phyloP scores from a whole-genome alignment of 2,797 vertebrate species.

The Amniataba percoides region DNA sequence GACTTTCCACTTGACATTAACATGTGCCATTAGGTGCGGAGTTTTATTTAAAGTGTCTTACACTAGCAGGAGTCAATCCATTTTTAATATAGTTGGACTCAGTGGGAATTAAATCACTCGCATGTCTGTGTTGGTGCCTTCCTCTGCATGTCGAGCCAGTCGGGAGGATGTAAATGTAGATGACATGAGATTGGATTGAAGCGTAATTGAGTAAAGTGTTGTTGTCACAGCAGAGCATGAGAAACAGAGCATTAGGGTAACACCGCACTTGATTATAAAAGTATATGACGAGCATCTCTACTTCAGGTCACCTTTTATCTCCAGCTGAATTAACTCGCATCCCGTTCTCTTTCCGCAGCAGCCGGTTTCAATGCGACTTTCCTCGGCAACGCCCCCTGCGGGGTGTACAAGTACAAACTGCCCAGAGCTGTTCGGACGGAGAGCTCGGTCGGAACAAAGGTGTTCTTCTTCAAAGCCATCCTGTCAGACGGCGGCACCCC shows the following conservation, averaged over 20 bases:
- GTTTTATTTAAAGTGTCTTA: constrained; percentile 58
- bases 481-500: constrained; percentile 79
- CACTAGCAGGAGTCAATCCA: constrained; percentile 46
- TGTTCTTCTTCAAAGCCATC: constrained; percentile 98
- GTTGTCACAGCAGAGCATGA: constrained; percentile 31
- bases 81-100: constrained; percentile 59
- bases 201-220: constrained; percentile 39
- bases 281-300: constrained; percentile 18
- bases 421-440: constrained; percentile 87
- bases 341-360: constrained; percentile 75
- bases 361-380: constrained; percentile 88
- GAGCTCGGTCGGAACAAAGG: constrained; percentile 87
- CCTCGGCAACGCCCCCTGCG: constrained; percentile 94
- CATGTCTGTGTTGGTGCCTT: constrained; percentile 18
- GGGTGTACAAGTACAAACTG: constrained; percentile 96
- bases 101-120: constrained; percentile 30
- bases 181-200: constrained; percentile 61
- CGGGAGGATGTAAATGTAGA: constrained; percentile 37
- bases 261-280: constrained; percentile 33
- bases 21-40: constrained; percentile 28
- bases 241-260: constrained; percentile 19
- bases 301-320: constrained; percentile 34
- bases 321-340: constrained; percentile 29
- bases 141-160: constrained; percentile 38
- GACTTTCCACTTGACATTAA: constrained; percentile 53